Percentiles rank a stretch among this genome's conserved stretches.
These are phyloP conservation scores for Megastigmus dorsalis DNA, from an alignment of 2,888 invertebrate genomes.

Conservation along the genomic window DNA sequence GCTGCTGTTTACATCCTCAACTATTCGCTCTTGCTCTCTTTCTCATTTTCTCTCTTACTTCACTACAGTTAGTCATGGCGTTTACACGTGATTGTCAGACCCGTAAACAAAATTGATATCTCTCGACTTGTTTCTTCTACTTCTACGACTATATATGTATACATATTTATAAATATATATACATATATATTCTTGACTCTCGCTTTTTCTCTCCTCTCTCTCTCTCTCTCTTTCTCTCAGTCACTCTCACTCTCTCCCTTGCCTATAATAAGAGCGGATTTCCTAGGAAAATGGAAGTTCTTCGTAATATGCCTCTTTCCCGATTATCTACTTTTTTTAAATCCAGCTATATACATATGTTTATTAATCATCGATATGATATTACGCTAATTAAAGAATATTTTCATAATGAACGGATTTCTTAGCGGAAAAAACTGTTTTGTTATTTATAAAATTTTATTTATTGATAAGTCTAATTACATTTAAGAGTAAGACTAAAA, in stretches of 20 bases:
- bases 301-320: no score
- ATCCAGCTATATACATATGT: no score
- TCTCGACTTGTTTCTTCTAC: slow-evolving; percentile 14
- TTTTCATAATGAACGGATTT: no score
- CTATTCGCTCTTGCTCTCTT: neutral
- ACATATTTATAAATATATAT: neutral
- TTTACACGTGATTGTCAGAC: slow-evolving; percentile 64
- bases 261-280: neutral
- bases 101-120: slow-evolving; percentile 66
- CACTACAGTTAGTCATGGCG: slow-evolving; percentile 58
- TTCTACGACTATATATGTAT: neutral
- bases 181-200: neutral
- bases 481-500: no score
- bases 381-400: no score
- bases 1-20: slow-evolving; percentile 16
- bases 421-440: no score
- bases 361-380: no score
- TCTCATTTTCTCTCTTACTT: slow-evolving; percentile 28
- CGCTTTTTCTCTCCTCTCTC: neutral
- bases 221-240: slow-evolving; percentile 19
- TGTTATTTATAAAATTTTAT: no score
- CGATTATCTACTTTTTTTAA: no score
- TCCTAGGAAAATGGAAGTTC: no score
- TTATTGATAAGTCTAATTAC: no score
- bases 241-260: neutral